Conservation (phyloP, 2,888 invertebrate species). For the Drosophila birchii region DNA sequence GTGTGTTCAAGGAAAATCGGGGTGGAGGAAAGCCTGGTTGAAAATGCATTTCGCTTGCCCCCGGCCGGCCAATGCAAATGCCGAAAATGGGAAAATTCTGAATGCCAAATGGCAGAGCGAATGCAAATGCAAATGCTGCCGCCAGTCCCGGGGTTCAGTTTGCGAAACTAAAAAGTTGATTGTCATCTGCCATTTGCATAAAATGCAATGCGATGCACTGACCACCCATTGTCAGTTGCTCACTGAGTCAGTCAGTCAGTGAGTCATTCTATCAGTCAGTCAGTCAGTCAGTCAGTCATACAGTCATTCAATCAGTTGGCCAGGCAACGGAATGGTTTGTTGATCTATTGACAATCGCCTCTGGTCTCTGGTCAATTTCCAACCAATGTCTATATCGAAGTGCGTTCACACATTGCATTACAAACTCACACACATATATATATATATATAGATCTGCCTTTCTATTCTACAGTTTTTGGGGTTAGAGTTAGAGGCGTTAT, state of each 20-base stretch:
- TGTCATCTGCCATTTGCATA: constrained; percentile 64
- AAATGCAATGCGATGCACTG: constrained; percentile 54
- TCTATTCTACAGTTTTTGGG: constrained; percentile 4
- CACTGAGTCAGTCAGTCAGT: constrained; percentile 9
- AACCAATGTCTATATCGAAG: constrained; percentile 54
- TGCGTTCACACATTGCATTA: constrained; percentile 37
- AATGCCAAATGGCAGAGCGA: constrained; percentile 34
- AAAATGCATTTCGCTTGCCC: constrained; percentile 14
- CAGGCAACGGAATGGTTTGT: constrained; percentile 42
- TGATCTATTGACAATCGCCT: constrained; percentile 67
- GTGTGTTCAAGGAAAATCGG: constrained; percentile 24
- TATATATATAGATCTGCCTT: neutral
- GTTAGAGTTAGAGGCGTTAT: constrained; percentile 26
- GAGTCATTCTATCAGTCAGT: constrained; percentile 9
- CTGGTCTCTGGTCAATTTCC: constrained; percentile 45
- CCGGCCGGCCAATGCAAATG: constrained; percentile 34
- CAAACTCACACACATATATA: constrained; percentile 12
- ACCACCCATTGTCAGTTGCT: constrained; percentile 15
- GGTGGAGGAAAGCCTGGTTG: neutral
- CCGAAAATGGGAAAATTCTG: constrained; percentile 34
- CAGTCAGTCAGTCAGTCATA: constrained; percentile 15
- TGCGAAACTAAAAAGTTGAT: constrained; percentile 60
- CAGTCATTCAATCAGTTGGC: constrained; percentile 34
- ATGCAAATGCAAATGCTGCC: constrained; percentile 14
- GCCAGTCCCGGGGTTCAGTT: constrained; percentile 14